phyloP scores from a whole-genome alignment of 37 sponge, comb jelly and placozoan genomes.

The Dysidea cf. avara region DNA sequence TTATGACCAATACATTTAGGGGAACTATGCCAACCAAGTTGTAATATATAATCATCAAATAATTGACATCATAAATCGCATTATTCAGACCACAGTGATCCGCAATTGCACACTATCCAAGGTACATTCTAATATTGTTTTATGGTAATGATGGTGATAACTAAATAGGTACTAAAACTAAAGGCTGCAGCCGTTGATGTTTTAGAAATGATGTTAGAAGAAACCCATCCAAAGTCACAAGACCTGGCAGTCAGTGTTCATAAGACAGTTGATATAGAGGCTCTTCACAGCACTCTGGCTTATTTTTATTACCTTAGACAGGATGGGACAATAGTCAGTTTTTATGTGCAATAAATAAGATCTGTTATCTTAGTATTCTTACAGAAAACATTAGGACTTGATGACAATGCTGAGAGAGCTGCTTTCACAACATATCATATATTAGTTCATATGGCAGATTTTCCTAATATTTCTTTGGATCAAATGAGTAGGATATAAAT shows the following conservation, averaged over 20 bases:
- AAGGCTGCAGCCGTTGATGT: conserved; percentile 34
- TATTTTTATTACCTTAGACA: conserved; percentile 38
- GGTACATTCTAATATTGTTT: too few species aligned
- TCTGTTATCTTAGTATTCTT: too few species aligned
- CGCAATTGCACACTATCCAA: too few species aligned
- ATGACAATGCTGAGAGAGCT: conserved; percentile 54
- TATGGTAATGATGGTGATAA: too few species aligned
- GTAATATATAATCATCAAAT: conserved; percentile 47
- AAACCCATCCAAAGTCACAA: conserved; percentile 19
- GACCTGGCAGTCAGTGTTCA: conserved; percentile 10
- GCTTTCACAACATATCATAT: conserved; percentile 49
- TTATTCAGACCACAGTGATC: conserved; percentile 14
- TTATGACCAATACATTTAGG: conserved; percentile 1
- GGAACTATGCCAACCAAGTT: conserved; percentile 44
- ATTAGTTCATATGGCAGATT: conserved; percentile 32
- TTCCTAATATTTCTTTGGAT: conserved; percentile 4
- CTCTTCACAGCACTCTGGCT: conserved; percentile 14
- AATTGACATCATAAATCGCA: conserved; percentile 33
- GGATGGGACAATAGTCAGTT: conserved; percentile 21
- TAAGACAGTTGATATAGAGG: conserved; percentile 8
- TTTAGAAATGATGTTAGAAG: conserved; percentile 36
- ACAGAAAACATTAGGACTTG: conserved; percentile 7
- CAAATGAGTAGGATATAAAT: too few species aligned
- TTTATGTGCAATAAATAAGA: too few species aligned
- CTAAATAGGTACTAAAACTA: conserved; percentile 3